Evolutionary conservation across 2,113 vertebrate genomes (phyloP).

Genomic region (Chaetodon trifascialis): DNA sequence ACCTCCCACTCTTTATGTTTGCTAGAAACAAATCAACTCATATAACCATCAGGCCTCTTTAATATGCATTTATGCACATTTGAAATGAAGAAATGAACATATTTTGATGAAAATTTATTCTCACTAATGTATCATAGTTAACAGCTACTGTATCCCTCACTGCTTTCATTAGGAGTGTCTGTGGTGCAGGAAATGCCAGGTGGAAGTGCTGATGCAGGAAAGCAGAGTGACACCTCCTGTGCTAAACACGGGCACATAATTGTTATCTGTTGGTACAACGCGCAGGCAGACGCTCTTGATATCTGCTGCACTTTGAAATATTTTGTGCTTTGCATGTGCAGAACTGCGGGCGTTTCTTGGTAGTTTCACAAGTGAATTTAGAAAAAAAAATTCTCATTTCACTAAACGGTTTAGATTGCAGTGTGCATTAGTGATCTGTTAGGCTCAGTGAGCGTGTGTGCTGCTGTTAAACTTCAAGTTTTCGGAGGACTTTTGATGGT

Average conservation of each 20-base stretch:
- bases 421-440: not conserved
- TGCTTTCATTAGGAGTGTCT: slow-evolving; percentile 30
- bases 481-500: slow-evolving; percentile 1
- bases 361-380: slow-evolving; percentile 15
- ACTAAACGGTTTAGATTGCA: not conserved
- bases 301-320: slow-evolving; percentile 43
- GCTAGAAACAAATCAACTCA: slow-evolving; percentile 61
- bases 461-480: not conserved
- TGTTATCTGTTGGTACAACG: slow-evolving; percentile 57
- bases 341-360: slow-evolving; percentile 18
- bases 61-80: slow-evolving; percentile 33
- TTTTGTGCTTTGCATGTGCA: slow-evolving; percentile 20
- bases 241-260: slow-evolving; percentile 24
- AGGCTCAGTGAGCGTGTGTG: not conserved
- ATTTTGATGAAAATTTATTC: slow-evolving; percentile 6
- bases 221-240: slow-evolving; percentile 31
- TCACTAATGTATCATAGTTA: not conserved
- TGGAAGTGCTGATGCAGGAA: slow-evolving; percentile 48
- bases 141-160: not conserved
- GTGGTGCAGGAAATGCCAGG: slow-evolving; percentile 56
- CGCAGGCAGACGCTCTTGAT: slow-evolving; percentile 13
- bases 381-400: slow-evolving; percentile 20
- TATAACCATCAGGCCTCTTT: slow-evolving; percentile 43
- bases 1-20: slow-evolving; percentile 63
- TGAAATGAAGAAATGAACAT: slow-evolving; percentile 1